A percentile compares a stretch with the other conserved stretches of the same genome.
These are phyloP conservation scores for Trochalopteron elliotii DNA, from an alignment of 2,113 vertebrate species.

Conservation along the genomic window DNA sequence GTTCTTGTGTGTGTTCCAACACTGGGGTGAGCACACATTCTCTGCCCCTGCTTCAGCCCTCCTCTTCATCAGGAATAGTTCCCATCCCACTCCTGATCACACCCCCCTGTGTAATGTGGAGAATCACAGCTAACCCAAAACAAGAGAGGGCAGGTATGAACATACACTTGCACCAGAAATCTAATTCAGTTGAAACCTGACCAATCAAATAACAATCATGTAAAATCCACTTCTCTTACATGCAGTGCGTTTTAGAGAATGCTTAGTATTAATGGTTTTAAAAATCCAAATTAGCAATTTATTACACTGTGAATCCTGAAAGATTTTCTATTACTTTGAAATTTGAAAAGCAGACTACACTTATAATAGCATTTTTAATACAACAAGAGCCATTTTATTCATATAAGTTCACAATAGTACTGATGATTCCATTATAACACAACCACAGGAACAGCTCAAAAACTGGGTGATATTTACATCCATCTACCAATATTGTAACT, in stretches of 20 bases:
- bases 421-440: background rate
- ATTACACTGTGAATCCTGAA: background rate
- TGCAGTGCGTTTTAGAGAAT: background rate
- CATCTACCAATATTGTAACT: background rate
- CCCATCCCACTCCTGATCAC: background rate
- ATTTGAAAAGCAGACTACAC: background rate
- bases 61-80: background rate
- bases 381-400: constrained; percentile 13
- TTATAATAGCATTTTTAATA: background rate
- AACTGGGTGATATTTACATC: background rate
- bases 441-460: background rate
- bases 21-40: background rate
- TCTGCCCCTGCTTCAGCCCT: background rate
- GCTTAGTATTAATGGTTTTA: background rate
- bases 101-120: background rate
- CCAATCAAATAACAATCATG: background rate
- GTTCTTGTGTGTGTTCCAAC: fast-evolving
- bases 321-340: background rate
- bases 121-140: background rate
- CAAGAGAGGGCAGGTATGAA: background rate
- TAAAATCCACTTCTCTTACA: background rate
- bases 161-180: background rate
- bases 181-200: background rate
- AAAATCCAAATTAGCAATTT: background rate
- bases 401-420: background rate